Conservation (phyloP, 2,113 vertebrate genomes). For the zebrafish (Danio rerio) region DNA sequence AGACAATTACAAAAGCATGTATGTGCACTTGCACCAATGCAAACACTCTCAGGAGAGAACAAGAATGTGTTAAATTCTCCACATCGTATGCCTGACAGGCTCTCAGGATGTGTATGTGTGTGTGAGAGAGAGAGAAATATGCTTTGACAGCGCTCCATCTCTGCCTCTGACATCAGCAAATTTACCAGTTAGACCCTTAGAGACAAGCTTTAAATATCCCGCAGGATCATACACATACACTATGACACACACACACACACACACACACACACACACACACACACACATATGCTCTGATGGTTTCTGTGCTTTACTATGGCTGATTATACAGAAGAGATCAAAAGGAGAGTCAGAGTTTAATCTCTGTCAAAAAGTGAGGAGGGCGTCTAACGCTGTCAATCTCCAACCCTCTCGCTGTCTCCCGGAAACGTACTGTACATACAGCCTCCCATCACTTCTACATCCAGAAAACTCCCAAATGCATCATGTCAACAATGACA, state of each 20-base stretch:
- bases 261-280: constrained; percentile 16
- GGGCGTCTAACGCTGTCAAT: constrained; percentile 1
- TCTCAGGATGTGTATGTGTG: neutral
- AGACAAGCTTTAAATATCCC: constrained; percentile 41
- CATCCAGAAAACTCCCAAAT: neutral
- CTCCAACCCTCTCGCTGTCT: constrained; percentile 9
- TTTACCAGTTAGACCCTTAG: constrained; percentile 24
- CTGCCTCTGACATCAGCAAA: constrained; percentile 38
- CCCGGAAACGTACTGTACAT: neutral
- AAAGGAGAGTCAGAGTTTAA: constrained; percentile 32
- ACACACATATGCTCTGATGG: constrained; percentile 6
- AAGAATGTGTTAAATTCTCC: constrained; percentile 13
- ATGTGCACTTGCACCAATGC: neutral
- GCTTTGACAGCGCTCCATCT: constrained; percentile 39
- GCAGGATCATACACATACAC: constrained; percentile 18
- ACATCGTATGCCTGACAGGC: neutral
- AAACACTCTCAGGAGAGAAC: neutral
- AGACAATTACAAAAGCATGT: neutral
- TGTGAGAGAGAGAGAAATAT: neutral
- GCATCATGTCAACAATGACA: constrained; percentile 14
- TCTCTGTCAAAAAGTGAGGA: constrained; percentile 29
- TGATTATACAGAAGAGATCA: constrained; percentile 43
- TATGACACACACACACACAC: constrained; percentile 9
- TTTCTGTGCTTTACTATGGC: constrained; percentile 24
- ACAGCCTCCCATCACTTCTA: constrained; percentile 4